phyloP scores from a whole-genome alignment of 2,113 vertebrate species.

The Macquaria ambigua region DNA sequence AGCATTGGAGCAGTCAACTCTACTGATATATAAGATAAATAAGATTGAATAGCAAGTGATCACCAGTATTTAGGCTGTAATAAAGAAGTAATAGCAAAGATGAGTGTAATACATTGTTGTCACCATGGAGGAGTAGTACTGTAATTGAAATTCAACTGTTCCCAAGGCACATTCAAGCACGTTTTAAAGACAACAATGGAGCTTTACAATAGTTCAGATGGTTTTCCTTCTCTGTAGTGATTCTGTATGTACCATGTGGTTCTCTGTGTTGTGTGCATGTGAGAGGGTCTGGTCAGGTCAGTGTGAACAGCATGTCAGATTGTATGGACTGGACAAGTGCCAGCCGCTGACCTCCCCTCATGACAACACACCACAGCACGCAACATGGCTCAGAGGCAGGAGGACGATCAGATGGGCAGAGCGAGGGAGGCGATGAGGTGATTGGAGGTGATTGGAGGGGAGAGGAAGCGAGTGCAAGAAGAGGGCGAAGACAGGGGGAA shows the following conservation, averaged over 20 bases:
- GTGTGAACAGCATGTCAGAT: slow-evolving; percentile 61
- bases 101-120: neutral
- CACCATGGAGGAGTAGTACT: no score
- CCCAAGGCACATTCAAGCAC: no score
- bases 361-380: slow-evolving; percentile 43
- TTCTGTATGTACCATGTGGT: neutral
- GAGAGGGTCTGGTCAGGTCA: slow-evolving; percentile 49
- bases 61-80: neutral
- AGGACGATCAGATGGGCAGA: slow-evolving; percentile 41
- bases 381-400: slow-evolving; percentile 45
- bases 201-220: neutral
- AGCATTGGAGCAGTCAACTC: neutral
- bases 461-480: slow-evolving; percentile 8
- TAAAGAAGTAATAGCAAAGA: neutral
- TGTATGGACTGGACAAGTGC: slow-evolving; percentile 61
- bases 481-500: neutral
- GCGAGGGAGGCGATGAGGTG: slow-evolving; percentile 27
- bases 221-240: neutral
- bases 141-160: no score
- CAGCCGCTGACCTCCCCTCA: slow-evolving; percentile 53
- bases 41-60: neutral
- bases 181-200: no score
- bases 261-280: slow-evolving; percentile 25
- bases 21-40: no score
- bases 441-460: slow-evolving; percentile 53